phyloP scores from a whole-genome alignment of 2,888 invertebrate genomes.

The Acanthosepion pharaonis region DNA sequence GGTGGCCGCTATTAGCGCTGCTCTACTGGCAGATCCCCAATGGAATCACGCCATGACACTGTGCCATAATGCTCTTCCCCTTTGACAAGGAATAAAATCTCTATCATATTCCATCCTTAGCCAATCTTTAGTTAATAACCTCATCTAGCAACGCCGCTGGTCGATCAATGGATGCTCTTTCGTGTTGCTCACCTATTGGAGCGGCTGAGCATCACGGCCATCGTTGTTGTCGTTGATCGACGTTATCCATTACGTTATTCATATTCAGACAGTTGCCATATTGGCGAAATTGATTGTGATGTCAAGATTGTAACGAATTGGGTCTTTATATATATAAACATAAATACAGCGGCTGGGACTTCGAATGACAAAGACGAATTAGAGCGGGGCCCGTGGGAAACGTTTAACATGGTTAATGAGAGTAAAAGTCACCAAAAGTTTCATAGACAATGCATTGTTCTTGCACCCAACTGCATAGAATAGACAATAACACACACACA shows the following conservation, averaged over 20 bases:
- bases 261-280: conserved; percentile 23
- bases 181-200: conserved; percentile 15
- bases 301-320: conserved; percentile 21
- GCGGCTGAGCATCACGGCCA: not conserved
- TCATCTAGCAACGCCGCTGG: not conserved
- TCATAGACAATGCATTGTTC: not conserved
- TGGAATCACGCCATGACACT: conserved; percentile 33
- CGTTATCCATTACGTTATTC: conserved; percentile 20
- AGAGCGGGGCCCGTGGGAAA: not conserved
- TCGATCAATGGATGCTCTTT: not conserved
- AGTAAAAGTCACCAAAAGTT: conserved; percentile 20
- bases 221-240: not conserved
- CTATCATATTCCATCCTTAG: conserved; percentile 33
- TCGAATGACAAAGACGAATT: not conserved
- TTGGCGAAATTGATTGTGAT: conserved; percentile 22
- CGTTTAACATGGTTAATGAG: not conserved
- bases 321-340: not conserved
- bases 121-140: conserved; percentile 33
- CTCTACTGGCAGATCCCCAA: conserved; percentile 22
- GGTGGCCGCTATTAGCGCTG: not conserved
- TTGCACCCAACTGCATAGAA: not conserved
- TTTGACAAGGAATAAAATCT: conserved; percentile 33
- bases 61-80: conserved; percentile 33
- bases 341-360: not conserved
- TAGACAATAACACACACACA: not conserved